These are phyloP conservation scores for Microplitis manilae DNA, from an alignment of 2,888 invertebrate genomes.

Conservation along the genomic window DNA sequence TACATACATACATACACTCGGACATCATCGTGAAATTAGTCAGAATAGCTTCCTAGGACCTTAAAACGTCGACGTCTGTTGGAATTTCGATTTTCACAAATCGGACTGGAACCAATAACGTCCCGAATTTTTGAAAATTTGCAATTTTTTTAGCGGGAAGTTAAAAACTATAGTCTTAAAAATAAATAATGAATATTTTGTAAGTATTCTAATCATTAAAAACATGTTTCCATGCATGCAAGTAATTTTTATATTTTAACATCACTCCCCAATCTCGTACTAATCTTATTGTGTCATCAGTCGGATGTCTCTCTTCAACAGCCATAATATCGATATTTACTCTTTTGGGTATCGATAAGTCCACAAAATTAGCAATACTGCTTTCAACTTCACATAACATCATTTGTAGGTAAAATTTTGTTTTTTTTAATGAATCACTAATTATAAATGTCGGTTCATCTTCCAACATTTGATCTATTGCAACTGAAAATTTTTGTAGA, in stretches of 20 bases:
- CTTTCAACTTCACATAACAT: constrained; percentile 77
- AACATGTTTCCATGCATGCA: constrained; percentile 68
- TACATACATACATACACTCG: too few species aligned
- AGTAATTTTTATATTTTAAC: constrained; percentile 68
- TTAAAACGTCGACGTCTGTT: too few species aligned
- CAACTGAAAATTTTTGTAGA: constrained; percentile 72
- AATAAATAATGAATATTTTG: background rate
- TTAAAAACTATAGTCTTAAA: too few species aligned
- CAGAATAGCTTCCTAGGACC: too few species aligned
- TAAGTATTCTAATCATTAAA: constrained; percentile 55
- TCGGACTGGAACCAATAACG: too few species aligned
- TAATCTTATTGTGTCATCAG: constrained; percentile 65
- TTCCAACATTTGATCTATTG: constrained; percentile 72
- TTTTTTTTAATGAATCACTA: constrained; percentile 67
- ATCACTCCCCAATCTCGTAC: constrained; percentile 70
- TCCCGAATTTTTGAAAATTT: too few species aligned
- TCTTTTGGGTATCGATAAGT: constrained; percentile 58
- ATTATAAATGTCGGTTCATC: constrained; percentile 71
- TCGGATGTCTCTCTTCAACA: constrained; percentile 60
- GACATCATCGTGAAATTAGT: too few species aligned
- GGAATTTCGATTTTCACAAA: too few species aligned
- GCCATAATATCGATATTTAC: constrained; percentile 67
- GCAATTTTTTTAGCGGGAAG: too few species aligned
- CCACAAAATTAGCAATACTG: constrained; percentile 57
- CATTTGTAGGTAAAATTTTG: constrained; percentile 62